A percentile compares a stretch with the other conserved stretches of the same genome.
phyloP scores from a whole-genome alignment of 2,888 invertebrate genomes.

The Griposia aprilina region DNA sequence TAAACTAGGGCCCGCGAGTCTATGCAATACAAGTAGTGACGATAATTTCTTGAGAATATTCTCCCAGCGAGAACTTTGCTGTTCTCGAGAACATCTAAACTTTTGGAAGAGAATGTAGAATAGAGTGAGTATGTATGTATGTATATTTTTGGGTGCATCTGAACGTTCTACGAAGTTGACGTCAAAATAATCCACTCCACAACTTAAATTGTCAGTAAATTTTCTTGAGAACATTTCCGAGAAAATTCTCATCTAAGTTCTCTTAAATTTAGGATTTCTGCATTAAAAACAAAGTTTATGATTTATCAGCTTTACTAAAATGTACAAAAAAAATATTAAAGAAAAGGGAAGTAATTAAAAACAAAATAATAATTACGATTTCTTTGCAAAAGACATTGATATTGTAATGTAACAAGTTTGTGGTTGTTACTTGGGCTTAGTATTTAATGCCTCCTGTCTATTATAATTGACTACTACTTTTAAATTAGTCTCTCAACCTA shows the following conservation, averaged over 20 bases:
- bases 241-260: background rate
- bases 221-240: background rate
- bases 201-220: background rate
- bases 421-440: background rate
- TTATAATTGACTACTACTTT: background rate
- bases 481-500: background rate
- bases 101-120: background rate
- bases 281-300: background rate
- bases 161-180: background rate
- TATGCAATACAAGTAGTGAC: conserved; percentile 14
- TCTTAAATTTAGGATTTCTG: background rate
- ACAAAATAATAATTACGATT: background rate
- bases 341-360: background rate
- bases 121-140: background rate
- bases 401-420: background rate
- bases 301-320: background rate
- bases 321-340: background rate
- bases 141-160: background rate
- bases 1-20: background rate
- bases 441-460: background rate
- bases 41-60: background rate
- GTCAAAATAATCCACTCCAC: background rate
- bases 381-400: too few species aligned
- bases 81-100: background rate
- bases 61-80: background rate